Evolutionary conservation across 2,797 vertebrate species (phyloP).

Genomic region (Basileuterus tristriatus): DNA sequence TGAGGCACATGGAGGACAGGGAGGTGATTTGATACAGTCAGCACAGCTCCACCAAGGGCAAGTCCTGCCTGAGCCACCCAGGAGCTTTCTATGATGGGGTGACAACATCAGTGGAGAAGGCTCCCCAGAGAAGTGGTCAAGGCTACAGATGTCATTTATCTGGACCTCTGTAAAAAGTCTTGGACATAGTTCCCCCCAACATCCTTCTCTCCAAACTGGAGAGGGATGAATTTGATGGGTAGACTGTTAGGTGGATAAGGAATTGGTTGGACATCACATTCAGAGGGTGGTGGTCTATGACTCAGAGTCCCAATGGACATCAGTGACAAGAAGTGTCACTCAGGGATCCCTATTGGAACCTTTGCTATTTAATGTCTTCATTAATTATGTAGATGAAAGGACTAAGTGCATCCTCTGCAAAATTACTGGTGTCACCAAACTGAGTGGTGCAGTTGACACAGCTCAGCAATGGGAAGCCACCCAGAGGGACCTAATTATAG

Average conservation of each 20-base stretch:
- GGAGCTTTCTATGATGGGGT: background rate
- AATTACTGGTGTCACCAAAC: background rate
- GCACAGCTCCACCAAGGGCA: background rate
- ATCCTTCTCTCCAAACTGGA: background rate
- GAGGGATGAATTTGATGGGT: background rate
- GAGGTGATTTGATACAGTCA: background rate
- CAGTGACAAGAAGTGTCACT: background rate
- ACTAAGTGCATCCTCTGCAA: background rate
- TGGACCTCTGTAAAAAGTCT: background rate
- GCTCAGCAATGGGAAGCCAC: background rate
- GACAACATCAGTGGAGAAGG: background rate
- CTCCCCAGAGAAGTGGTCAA: background rate
- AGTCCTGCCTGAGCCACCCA: background rate
- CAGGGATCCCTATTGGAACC: fast-evolving
- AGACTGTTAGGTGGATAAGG: background rate
- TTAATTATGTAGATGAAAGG: background rate
- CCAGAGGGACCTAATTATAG: background rate
- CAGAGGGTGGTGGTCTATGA: background rate
- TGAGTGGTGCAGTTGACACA: background rate
- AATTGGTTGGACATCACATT: background rate
- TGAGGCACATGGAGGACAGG: background rate
- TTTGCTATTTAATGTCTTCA: background rate
- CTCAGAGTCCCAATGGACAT: background rate
- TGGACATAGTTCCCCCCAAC: background rate
- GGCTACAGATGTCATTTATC: background rate